Base-by-base conservation (phyloP, 2,888 invertebrate species). In the Erebia palarica region DNA sequence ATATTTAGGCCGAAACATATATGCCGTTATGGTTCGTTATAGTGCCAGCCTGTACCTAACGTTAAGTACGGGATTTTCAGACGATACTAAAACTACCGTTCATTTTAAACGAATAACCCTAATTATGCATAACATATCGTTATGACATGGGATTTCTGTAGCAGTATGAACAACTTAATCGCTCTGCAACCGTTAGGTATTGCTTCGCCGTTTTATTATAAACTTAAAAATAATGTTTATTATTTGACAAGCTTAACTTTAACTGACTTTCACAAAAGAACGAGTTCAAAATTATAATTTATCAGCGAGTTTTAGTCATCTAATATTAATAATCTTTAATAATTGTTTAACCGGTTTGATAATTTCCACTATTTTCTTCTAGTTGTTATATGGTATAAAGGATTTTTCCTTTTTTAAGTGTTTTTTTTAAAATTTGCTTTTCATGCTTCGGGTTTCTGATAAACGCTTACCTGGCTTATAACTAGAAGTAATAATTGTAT, bases 21-120 rank as follows among this genome's bases (percentile, higher is more conserved):
- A 47, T 47, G 11, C 47, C 47, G 47, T 47, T 47, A 47, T 13
- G 11, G 47, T 47, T 47, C 3, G 47, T 3, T 47, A 47, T 13
- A 13, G 47, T 13, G 7, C 36, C 36, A 36, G 36, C 7, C 36
- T 7, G 36, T 36, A 36, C 36, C 7, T 36, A 53, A 51, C 21
- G 53, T 63, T 68, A 55, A 21, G 51, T 21, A 63, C 57, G 16
- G 51, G 13, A 59, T 60, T 16, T 58, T 18, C 51, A 65, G 51
- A 65, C 18, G 21, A 53, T 53, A 53, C n/a, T 64, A 57, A 69
- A 49, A 51, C 27, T 70, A 65, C 65, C 58, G 59, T 65, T 55
- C 53, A 47, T 16, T 68, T 27, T 69, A 64, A 36, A 58, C 47
- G 42, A 60, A 49, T 65, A 65, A 70, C 65, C 59, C 21, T 63